Percentiles rank a stretch among this genome's conserved stretches.
Conservation (phyloP, 1,140 invertebrate species). For the Drosophila melanogaster region Release_6_plus_ISO1_MT NC_004354.4:2908001-2908500, state of each 20-base stretch:
- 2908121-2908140: no score
- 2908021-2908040: no score
- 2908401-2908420: constrained; percentile 31
- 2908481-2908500: not conserved
- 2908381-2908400: constrained; percentile 81
- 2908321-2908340: not conserved
- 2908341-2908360: constrained; percentile 24
- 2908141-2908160: no score
- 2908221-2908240: constrained; percentile 70
- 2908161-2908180: no score
- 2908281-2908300: constrained; percentile 71
- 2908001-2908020: not conserved
- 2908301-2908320: constrained; percentile 6
- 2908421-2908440: constrained; percentile 22
- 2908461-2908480: constrained; percentile 21
- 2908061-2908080: no score
- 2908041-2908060: no score
- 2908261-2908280: constrained; percentile 75
- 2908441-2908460: constrained; percentile 34
- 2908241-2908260: constrained; percentile 77
- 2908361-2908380: constrained; percentile 81
- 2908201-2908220: constrained; percentile 20
- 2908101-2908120: no score
- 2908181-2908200: constrained; percentile 15
- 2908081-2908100: not conserved